Evolutionary conservation across 2,797 vertebrate species (phyloP), one percentile per base, ranked within the genome.

Genomic region (Scleropages formosus): DNA sequence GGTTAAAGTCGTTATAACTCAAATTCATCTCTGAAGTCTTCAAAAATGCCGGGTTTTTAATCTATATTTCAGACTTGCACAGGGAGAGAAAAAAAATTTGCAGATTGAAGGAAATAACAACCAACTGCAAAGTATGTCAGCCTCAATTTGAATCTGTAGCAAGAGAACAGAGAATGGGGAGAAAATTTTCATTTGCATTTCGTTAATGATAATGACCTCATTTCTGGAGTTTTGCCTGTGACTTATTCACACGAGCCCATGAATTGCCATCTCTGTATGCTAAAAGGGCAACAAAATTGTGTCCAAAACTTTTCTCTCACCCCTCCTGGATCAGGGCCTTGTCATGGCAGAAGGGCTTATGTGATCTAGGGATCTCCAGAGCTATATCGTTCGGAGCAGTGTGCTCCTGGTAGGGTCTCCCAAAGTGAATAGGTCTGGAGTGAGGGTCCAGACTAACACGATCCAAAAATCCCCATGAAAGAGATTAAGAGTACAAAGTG

Each of bases 151-250:
- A 53, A 65, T 16, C 56, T 49, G 20, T 26, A 58, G 49, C 56
- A 58, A 31, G 63, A 9, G 16, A 12, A 59, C 9, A 15, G n/a
- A 12, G 1, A 8, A 13, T 39, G 3, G 20, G 64, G 61, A 20
- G 46, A 16, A 26, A 15, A 11, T 56, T 53, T 56, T 53, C 27
- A 56, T 70, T 59, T 75, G 31, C 22, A 60, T 68, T 75, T 26
- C 46, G 20, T 53, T 59, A 22, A 56, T 0, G 9, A 44, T 60
- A 75, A 44, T 68, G 31, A 60, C 64, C 22, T 47, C 1, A 26
- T 16, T 75, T 60, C 18, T 39, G 20, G 15, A 8, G 22, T 66
- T 24, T 75, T 46, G 56, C 15, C 53, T 9, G 18, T 49, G 65
- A 61, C 16, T 61, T 68, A 67, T 61, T 68, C 31, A 58, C 18